Conservation (phyloP, 1,140 invertebrate species). For the Lepidotrigona ventralis region DNA sequence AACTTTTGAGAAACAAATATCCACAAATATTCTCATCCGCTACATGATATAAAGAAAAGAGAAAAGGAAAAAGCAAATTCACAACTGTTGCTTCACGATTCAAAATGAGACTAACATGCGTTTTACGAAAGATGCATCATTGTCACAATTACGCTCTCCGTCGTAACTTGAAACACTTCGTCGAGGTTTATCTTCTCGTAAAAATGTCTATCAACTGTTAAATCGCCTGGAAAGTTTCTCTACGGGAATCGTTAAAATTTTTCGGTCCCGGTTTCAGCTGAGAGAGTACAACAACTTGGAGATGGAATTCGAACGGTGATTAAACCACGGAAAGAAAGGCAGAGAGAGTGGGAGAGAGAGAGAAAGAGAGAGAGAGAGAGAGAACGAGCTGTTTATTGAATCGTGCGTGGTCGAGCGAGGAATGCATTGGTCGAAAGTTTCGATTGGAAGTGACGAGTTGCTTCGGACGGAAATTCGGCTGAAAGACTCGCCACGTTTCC, state of each 20-base stretch:
- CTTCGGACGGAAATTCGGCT: neutral
- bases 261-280: neutral
- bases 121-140: no score
- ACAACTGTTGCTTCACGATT: no score
- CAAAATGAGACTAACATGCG: no score
- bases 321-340: neutral
- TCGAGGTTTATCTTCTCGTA: no score
- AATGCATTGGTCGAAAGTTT: neutral
- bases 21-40: no score
- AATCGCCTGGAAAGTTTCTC: neutral
- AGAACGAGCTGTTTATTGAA: constrained; percentile 45
- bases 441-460: neutral
- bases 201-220: neutral
- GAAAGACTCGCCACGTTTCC: no score
- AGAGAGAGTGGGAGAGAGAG: neutral
- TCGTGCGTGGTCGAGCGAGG: constrained; percentile 10
- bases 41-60: no score
- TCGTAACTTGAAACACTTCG: no score
- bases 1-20: no score
- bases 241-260: neutral
- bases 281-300: neutral
- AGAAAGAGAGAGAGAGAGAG: no score
- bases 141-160: no score
- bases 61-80: no score
- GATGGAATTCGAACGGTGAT: neutral